Conservation (phyloP, 2,888 invertebrate genomes). For the Temnothorax unifasciatus region DNA sequence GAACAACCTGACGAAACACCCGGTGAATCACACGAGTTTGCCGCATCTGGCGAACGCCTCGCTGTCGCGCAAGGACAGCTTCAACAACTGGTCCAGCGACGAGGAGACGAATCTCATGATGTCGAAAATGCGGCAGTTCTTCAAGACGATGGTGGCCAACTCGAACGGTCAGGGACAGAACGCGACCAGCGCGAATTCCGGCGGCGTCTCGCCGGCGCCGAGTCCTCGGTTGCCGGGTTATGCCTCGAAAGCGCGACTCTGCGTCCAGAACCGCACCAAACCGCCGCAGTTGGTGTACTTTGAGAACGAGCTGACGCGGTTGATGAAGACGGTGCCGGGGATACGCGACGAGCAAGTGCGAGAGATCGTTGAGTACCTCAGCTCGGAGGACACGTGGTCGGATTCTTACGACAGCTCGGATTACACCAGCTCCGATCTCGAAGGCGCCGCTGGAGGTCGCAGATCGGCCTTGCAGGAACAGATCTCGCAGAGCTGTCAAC, state of each 20-base stretch:
- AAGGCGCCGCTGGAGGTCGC: slow-evolving; percentile 89
- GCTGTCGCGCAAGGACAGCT: slow-evolving; percentile 94
- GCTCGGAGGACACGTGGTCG: slow-evolving; percentile 97
- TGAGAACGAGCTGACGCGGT: slow-evolving; percentile 94
- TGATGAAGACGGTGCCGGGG: slow-evolving; percentile 97
- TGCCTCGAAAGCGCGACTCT: slow-evolving; percentile 76
- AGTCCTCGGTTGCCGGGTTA: slow-evolving; percentile 86
- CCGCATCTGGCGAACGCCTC: slow-evolving; percentile 88
- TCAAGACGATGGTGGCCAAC: slow-evolving; percentile 95
- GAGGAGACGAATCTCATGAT: slow-evolving; percentile 98
- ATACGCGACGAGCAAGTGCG: slow-evolving; percentile 96
- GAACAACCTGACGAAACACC: slow-evolving; percentile 61
- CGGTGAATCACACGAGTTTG: slow-evolving; percentile 84
- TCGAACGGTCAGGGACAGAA: slow-evolving; percentile 83
- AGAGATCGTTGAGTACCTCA: slow-evolving; percentile 96
- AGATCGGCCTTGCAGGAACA: slow-evolving; percentile 93
- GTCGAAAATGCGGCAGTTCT: slow-evolving; percentile 97
- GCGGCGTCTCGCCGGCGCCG: slow-evolving; percentile 87
- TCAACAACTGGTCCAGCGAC: slow-evolving; percentile 97
- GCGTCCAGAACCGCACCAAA: slow-evolving; percentile 89
- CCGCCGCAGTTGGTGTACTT: slow-evolving; percentile 95
- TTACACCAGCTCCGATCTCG: slow-evolving; percentile 95
- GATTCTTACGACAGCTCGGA: slow-evolving; percentile 97
- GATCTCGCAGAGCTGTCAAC: slow-evolving; percentile 95
- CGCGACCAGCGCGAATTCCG: slow-evolving; percentile 82